Percentiles rank a stretch among this genome's conserved stretches.
Conservation (phyloP, 2,113 vertebrate species). For the Todiramphus chloris region DNA sequence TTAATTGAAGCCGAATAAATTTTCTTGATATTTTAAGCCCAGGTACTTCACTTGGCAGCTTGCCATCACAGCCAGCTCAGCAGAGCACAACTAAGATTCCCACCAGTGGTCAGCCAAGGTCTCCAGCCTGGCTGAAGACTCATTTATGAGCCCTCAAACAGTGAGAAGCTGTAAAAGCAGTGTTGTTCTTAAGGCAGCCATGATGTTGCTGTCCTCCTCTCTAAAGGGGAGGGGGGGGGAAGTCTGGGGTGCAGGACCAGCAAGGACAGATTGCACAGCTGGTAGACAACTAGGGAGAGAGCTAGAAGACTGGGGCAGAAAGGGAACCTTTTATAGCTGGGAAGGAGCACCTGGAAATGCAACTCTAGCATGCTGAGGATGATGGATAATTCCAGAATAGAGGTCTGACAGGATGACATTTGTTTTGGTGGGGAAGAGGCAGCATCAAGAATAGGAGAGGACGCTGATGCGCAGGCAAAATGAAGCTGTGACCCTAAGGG, state of each 20-base stretch:
- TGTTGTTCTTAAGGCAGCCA: neutral
- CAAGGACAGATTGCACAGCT: neutral
- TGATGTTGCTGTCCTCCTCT: neutral
- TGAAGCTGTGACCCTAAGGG: neutral
- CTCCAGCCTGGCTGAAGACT: neutral
- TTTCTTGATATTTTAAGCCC: slow-evolving; percentile 25
- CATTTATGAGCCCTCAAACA: neutral
- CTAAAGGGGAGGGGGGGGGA: neutral
- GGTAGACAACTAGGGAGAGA: neutral
- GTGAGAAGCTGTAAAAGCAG: neutral
- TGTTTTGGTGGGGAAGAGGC: neutral
- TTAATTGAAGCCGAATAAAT: slow-evolving; percentile 27
- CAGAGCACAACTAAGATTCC: neutral
- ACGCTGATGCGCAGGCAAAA: neutral
- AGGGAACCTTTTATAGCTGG: neutral
- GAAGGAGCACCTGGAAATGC: neutral
- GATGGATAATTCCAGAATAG: neutral
- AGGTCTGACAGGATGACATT: neutral
- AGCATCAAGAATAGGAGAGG: neutral
- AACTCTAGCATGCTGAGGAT: neutral
- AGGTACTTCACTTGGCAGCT: neutral
- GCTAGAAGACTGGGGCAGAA: neutral
- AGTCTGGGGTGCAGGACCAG: neutral
- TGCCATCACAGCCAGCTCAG: neutral
- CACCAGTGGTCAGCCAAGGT: neutral